Conservation (phyloP, 2,888 invertebrate genomes). For the Caenorhabditis sp. region DNA sequence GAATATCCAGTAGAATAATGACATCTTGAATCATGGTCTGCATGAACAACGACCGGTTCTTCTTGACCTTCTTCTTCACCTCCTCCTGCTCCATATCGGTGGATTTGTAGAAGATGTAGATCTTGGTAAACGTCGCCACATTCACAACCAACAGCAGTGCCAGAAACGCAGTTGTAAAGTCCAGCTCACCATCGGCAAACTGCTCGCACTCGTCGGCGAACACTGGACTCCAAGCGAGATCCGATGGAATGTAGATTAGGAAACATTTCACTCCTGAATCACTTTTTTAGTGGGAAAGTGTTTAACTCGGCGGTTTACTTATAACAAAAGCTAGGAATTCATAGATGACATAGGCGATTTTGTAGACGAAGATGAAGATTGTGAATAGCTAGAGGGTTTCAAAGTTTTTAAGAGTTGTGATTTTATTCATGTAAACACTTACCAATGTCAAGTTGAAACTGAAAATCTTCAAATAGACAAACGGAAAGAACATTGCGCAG, state of each 20-base stretch:
- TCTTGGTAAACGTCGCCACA: constrained; percentile 27
- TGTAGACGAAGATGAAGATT: constrained; percentile 7
- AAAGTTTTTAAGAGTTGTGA: no score
- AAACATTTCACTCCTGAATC: constrained; percentile 14
- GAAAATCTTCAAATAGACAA: constrained; percentile 13
- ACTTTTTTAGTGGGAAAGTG: no score
- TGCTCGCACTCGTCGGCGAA: neutral
- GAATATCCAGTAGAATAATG: constrained; percentile 32
- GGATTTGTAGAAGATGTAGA: constrained; percentile 37
- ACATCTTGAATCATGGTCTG: constrained; percentile 50
- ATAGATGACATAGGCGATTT: constrained; percentile 17
- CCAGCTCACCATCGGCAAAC: neutral
- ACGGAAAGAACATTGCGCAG: constrained; percentile 27
- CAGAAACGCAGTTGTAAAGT: no score
- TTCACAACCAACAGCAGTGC: constrained; percentile 14
- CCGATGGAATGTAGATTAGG: neutral
- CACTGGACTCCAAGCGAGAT: constrained; percentile 4
- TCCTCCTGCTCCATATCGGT: neutral
- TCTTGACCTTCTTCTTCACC: constrained; percentile 17
- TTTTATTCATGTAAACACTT: neutral
- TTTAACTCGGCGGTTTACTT: neutral
- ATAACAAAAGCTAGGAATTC: constrained; percentile 19
- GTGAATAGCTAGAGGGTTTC: neutral
- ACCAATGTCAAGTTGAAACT: constrained; percentile 13
- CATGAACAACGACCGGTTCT: constrained; percentile 29